Percentiles rank a stretch among this genome's conserved stretches.
Conservation (phyloP, 2,797 vertebrate genomes). For the Clarias fuscus region DNA sequence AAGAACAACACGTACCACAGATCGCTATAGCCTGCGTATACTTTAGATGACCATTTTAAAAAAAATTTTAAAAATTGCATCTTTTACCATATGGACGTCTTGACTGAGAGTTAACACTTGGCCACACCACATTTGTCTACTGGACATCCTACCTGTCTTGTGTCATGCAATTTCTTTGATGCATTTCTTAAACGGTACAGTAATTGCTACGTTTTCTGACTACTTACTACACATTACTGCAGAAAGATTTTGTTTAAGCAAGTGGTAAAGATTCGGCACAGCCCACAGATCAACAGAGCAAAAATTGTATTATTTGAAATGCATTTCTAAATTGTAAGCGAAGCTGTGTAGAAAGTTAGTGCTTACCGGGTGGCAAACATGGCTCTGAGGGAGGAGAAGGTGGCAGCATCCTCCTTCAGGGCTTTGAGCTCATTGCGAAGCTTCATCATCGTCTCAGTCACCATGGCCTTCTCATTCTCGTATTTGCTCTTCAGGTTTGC, state of each 20-base stretch:
- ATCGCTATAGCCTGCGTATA: not conserved
- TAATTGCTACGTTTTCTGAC: not conserved
- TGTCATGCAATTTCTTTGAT: not conserved
- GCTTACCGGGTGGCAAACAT: constrained; percentile 97
- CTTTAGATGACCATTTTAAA: not conserved
- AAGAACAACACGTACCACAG: not conserved
- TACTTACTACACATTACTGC: not conserved
- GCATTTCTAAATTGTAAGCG: not conserved
- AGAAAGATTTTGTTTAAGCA: not conserved
- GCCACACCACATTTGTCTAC: not conserved
- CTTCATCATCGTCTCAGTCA: constrained; percentile 96
- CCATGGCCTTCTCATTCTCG: constrained; percentile 93
- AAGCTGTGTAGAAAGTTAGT: not conserved
- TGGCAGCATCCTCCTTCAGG: constrained; percentile 96
- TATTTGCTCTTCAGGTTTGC: constrained; percentile 98
- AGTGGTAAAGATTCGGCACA: not conserved
- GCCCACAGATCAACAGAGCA: not conserved
- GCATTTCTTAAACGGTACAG: not conserved
- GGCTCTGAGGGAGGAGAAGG: constrained; percentile 94
- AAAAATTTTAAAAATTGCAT: no score
- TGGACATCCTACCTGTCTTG: not conserved
- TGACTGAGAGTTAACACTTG: not conserved
- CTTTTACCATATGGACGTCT: not conserved
- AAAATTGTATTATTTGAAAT: not conserved
- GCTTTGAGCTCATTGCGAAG: constrained; percentile 96